Evolutionary conservation across 1,140 invertebrate species (phyloP).

Genomic region (Lethrus apterus): DNA sequence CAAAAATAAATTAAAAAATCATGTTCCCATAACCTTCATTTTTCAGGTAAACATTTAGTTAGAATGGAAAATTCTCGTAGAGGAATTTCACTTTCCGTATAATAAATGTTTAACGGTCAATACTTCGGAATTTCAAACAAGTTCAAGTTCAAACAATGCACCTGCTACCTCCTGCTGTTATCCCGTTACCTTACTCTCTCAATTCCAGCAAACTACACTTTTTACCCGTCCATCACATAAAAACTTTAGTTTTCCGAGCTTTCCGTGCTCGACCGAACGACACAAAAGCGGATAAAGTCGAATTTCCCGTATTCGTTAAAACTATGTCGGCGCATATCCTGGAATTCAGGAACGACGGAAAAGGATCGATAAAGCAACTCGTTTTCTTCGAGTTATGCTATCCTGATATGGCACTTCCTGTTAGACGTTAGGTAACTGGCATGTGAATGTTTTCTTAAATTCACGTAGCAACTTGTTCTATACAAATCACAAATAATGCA

Average conservation of each 20-base stretch:
- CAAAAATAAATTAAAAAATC: no score
- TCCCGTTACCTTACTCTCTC: constrained; percentile 3
- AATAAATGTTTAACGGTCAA: background rate
- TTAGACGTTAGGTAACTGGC: constrained; percentile 7
- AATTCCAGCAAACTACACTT: constrained; percentile 20
- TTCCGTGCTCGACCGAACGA: background rate
- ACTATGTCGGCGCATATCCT: background rate
- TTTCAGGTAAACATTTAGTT: constrained; percentile 2
- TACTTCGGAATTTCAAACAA: background rate
- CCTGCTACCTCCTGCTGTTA: constrained; percentile 10
- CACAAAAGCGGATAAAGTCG: background rate
- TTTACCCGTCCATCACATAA: constrained; percentile 11
- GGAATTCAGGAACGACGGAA: constrained; percentile 1
- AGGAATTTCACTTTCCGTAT: background rate
- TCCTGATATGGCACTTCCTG: constrained; percentile 17
- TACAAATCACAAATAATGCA: constrained; percentile 8
- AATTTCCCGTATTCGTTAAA: background rate
- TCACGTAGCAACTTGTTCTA: background rate
- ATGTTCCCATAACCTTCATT: background rate
- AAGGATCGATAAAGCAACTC: constrained; percentile 11
- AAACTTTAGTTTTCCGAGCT: background rate
- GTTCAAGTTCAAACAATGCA: background rate
- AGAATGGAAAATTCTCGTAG: constrained; percentile 8
- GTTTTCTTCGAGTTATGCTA: background rate
- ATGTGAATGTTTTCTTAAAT: constrained; percentile 4